Evolutionary conservation across 2,113 vertebrate genomes (phyloP), one percentile per base, ranked within the genome.

Genomic region (Dasyurus viverrinus): DNA sequence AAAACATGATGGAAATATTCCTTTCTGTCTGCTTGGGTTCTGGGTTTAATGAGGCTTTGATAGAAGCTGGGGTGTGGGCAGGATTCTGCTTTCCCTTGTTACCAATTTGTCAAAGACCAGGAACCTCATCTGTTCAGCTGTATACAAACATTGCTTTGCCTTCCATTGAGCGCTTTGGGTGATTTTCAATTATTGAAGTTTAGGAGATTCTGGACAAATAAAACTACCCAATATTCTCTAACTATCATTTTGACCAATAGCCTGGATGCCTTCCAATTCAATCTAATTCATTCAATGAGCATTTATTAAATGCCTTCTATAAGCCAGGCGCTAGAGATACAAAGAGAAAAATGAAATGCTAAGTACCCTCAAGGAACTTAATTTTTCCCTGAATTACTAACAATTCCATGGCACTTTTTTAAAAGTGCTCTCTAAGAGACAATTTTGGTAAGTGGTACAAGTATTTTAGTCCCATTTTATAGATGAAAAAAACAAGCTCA

Each of bases 1-100:
- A 91, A 93, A 96, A 90, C 46, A 90, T 90, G 90, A 96, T 46
- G 42, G 60, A 97, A 96, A 94, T 9, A 53, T 89, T 46, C 47
- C 24, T 27, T 36, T 95, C 90, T 48, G 46, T 91, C 92, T 90
- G 93, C 90, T 54, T 90, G 27, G 55, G 19, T 46, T 47, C 24
- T 90, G 54, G 54, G 53, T 92, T 89, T 93, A 55, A 76, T 90
- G 68, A 89, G 22, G 52, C 47, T 96, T 95, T 27, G 23, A n/a
- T 42, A 55, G 92, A 90, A 54, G 11, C 68, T 84, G n/a, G 68
- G 68, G 2, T 16, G 68, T 84, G 68, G 68, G 22, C 36, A 47
- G 92, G 55, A 27, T 3, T 52, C 47, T 25, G 53, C 12, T 12
- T 96, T 93, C 19, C 52, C 50, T 52, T 36, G 50, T 92, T 92